Evolutionary conservation across 2,113 vertebrate genomes (phyloP).

Genomic region (Corythoichthys haematopterus): DNA sequence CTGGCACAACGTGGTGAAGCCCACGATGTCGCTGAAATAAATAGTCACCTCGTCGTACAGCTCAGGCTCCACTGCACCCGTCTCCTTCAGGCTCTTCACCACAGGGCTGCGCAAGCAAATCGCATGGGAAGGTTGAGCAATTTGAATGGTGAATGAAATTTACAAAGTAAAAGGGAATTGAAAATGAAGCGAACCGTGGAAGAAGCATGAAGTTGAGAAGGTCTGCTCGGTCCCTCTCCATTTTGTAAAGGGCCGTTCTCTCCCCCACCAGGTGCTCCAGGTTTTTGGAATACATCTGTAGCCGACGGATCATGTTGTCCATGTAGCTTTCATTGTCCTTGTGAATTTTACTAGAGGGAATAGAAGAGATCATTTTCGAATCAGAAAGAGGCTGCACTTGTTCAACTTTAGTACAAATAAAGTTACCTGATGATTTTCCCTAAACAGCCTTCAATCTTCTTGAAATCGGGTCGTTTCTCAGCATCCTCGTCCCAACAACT

Average conservation of each 20-base stretch:
- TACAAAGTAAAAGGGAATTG: neutral
- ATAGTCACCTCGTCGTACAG: slow-evolving; percentile 93
- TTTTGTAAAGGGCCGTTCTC: slow-evolving; percentile 89
- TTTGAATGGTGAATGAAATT: neutral
- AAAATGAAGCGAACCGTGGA: slow-evolving; percentile 75
- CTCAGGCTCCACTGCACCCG: slow-evolving; percentile 87
- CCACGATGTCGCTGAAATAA: slow-evolving; percentile 98
- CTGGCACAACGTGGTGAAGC: slow-evolving; percentile 95
- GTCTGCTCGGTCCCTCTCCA: slow-evolving; percentile 90
- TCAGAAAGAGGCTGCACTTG: no score
- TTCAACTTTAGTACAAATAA: neutral
- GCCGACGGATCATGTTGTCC: slow-evolving; percentile 90
- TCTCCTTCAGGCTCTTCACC: slow-evolving; percentile 93
- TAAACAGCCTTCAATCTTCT: slow-evolving; percentile 86
- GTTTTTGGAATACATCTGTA: slow-evolving; percentile 93
- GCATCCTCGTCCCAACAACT: slow-evolving; percentile 96
- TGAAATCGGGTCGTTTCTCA: slow-evolving; percentile 93
- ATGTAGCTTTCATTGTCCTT: slow-evolving; percentile 91
- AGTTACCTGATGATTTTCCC: slow-evolving; percentile 89
- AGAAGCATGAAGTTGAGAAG: slow-evolving; percentile 92
- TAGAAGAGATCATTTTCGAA: no score
- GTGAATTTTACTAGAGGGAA: slow-evolving; percentile 79
- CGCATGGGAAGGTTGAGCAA: neutral
- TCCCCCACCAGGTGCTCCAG: slow-evolving; percentile 93
- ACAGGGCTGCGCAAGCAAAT: slow-evolving; percentile 74